Evolutionary conservation across 2,888 invertebrate genomes (phyloP), one percentile per base, ranked within the genome.

Genomic region (Idaea biselata): DNA sequence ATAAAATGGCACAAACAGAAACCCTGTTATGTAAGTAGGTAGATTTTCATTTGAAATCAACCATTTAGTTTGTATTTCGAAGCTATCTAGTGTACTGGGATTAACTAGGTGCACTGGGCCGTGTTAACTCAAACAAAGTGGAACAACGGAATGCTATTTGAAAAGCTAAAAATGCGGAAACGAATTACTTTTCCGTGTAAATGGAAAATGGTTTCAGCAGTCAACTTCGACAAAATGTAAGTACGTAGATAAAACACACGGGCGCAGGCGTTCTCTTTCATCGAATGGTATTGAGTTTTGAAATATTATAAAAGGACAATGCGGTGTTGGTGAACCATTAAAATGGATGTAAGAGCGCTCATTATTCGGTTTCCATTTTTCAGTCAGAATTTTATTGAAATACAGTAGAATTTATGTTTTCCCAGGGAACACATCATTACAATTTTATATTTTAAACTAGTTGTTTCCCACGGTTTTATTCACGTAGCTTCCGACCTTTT

Each of bases 131-230:
- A 69, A 66, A 74, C 76, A 78, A 79, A 83, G 79, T 81, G 80
- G 79, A 80, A 84, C 84, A 84, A 79, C 74, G 80, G 77, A 84
- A 81, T 77, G 83, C 83, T 81, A 82, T 85, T 82, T 80, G 79
- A 77, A 77, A 78, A 78, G 78, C 79, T 79, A 78, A 82, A 82
- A 80, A 78, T 68, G 73, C 75, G 75, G 75, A 79, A 80, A 77
- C 72, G 65, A 69, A 73, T 65, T 72, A 71, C 71, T 76, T 64
- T 65, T 60, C 69, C 63, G 66, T 62, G 64, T 63, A 70, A 73
- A 72, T 67, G 70, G 64, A 69, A 76, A 56, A 67, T 62, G 65
- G 68, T 61, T 72, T 68, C 64, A 67, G 60, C 60, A 63, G 59
- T 56, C 59, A 44, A 44, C 44, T 44, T 44, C 44, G 44, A 44